phyloP scores from a whole-genome alignment of 2,113 vertebrate genomes.

The Corythornis madagascariensis region DNA sequence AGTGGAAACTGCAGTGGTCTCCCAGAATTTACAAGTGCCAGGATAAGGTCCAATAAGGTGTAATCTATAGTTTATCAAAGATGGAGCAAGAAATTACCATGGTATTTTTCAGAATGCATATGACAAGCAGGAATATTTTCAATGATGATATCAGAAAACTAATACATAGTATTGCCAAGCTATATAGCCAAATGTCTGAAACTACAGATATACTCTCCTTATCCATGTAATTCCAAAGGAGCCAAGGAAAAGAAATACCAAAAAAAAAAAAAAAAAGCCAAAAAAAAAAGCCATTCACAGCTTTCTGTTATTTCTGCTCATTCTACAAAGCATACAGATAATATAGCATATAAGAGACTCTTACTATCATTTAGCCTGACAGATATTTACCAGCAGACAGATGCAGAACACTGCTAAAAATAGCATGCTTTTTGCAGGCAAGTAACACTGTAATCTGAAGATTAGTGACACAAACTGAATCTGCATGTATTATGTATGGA shows the following conservation, averaged over 20 bases:
- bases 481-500: background rate
- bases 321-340: background rate
- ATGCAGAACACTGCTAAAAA: background rate
- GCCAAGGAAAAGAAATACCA: accelerated
- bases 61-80: background rate
- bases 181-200: background rate
- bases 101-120: background rate
- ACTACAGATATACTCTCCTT: background rate
- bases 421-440: background rate
- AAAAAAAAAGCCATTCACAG: background rate
- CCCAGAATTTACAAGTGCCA: background rate
- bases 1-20: background rate
- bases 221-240: background rate
- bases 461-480: background rate
- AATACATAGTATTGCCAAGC: background rate
- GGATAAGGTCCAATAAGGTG: background rate
- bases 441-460: background rate
- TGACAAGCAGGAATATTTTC: background rate
- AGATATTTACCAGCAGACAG: background rate
- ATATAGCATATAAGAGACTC: background rate
- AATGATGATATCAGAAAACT: background rate
- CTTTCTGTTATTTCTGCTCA: background rate
- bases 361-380: background rate
- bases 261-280: background rate
- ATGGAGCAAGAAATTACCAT: background rate